Evolutionary conservation across 1,140 invertebrate species (phyloP), one percentile per base, ranked within the genome.

Genomic region (Ostrea denselamellosa): DNA sequence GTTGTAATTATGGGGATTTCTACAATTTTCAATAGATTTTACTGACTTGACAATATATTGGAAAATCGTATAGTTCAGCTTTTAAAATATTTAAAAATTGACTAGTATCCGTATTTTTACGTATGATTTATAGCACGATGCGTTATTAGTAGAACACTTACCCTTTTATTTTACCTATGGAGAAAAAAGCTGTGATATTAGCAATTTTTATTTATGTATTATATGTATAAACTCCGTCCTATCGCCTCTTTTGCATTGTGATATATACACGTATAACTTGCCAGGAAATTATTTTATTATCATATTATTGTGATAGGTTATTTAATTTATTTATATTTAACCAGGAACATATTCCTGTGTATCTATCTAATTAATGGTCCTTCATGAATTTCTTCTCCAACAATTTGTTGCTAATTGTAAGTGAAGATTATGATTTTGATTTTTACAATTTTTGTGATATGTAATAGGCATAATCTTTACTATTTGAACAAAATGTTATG

Each of bases 181-280:
- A 28, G 22, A 77, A 14, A 28, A 34, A 77, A 34, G n/a, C 68
- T 77, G 68, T 77, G 68, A 77, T 77, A 77, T 77, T 77, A 77
- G 68, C 68, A 77, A 28, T 34, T 77, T 34, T 77, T 77, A 77
- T 77, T 77, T 77, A 77, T 77, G 25, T 77, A 77, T 77, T 77
- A 9, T 77, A 77, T n/a, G n/a, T 3, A 71, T 34, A 34, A 7
- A 77, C 10, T 77, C 68, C 68, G 68, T 77, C 68, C 68, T 10
- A 14, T 77, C 68, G 0, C 10, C 28, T 28, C 12, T 10, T 25
- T 28, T 34, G 25, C 25, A 77, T 25, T 77, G 68, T 77, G 68
- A 77, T 77, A 77, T 77, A 28, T 34, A 28, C 10, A 77, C 12
- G 28, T 14, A 25, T 77, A 77, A 77, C 68, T 77, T 77, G 68